Evolutionary conservation across 2,888 invertebrate genomes (phyloP), one percentile per base, ranked within the genome.

Genomic region (Cactoblastis cactorum): DNA sequence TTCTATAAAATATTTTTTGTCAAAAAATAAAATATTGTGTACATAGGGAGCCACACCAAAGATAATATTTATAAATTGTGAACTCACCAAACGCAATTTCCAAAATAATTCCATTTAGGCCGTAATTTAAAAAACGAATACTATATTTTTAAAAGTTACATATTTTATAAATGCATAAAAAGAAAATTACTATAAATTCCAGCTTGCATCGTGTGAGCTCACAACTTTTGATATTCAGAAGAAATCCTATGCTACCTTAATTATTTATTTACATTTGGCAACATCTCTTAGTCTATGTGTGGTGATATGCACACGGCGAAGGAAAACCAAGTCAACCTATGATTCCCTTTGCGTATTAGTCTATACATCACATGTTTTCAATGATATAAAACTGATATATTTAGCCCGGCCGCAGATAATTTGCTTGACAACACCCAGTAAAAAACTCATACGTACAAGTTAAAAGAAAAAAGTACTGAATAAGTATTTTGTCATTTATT

Each of bases 191-290:
- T n/a, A n/a, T n/a, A n/a, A n/a, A n/a, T n/a, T n/a, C n/a, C n/a
- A n/a, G n/a, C n/a, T n/a, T n/a, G n/a, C 15, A 24, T 28, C 11
- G 28, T n/a, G 15, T 8, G 43, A 43, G 43, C 17, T 28, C 43
- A 43, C 43, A 43, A 43, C 43, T 14, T 9, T 6, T 22, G 43
- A 43, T 28, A 43, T 28, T 43, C 9, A 43, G 41, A 43, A 43
- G 61, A 71, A 71, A 53, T 12, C 50, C 61, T 67, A 71, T 46
- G 49, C 53, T 59, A 52, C 45, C 34, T 53, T 63, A 57, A 59
- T 43, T 35, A 19, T 54, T 58, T 85, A 85, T 85, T 75, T 85
- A 87, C 87, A 86, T 88, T 88, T 88, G 88, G 88, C 88, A 88
- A 83, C 80, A 74, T 78, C 62, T 67, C 82, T 86, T 85, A 87